Evolutionary conservation across 2,888 invertebrate species (phyloP).

Genomic region (Caradrina kadenii): DNA sequence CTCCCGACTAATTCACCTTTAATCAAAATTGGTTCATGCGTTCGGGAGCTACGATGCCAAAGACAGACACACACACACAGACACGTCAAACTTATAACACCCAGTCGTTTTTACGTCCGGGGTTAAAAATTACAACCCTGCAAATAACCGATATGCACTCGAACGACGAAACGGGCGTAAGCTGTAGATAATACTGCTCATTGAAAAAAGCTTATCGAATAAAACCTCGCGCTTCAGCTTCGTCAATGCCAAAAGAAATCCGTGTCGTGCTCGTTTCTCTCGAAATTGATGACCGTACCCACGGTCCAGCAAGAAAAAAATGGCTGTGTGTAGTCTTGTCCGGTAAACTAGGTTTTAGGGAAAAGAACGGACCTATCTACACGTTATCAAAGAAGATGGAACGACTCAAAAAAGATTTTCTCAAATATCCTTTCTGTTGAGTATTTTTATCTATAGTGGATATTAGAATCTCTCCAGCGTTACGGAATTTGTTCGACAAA

Average conservation of each 20-base stretch:
- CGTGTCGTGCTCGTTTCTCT: slow-evolving; percentile 8
- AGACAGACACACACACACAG: no score
- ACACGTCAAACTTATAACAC: no score
- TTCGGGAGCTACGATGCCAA: no score
- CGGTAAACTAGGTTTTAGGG: slow-evolving; percentile 5
- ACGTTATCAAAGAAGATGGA: slow-evolving; percentile 32
- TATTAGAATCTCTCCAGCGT: no score
- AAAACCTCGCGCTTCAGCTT: slow-evolving; percentile 11
- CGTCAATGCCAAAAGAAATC: slow-evolving; percentile 25
- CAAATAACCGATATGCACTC: no score
- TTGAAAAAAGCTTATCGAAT: slow-evolving; percentile 12
- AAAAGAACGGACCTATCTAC: slow-evolving; percentile 4
- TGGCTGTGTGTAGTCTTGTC: neutral
- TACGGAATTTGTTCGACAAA: no score
- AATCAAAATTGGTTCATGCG: no score
- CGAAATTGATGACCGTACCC: slow-evolving; percentile 27
- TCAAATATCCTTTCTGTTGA: neutral
- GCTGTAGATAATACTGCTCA: neutral
- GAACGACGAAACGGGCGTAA: no score
- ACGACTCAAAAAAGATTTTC: slow-evolving; percentile 9
- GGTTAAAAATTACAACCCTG: no score
- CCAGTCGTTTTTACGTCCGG: no score
- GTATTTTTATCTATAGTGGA: slow-evolving; percentile 7
- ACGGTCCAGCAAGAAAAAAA: slow-evolving; percentile 7
- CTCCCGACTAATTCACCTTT: no score